A percentile compares a stretch with the other conserved stretches of the same genome.
phyloP scores from a whole-genome alignment of 2,888 invertebrate genomes.

The Leptopilina drosophilae region DNA sequence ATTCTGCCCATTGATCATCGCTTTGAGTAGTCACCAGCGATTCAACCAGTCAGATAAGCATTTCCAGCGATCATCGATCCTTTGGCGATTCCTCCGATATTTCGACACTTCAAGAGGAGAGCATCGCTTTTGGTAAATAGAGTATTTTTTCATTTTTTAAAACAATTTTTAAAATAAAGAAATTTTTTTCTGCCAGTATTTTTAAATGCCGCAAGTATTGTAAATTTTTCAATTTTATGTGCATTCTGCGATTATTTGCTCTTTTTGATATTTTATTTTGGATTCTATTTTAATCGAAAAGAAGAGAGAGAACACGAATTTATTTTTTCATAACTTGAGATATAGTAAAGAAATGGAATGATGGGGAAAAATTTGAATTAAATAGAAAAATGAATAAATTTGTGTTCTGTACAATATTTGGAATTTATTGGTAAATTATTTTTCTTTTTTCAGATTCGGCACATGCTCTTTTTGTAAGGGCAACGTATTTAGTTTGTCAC shows the following conservation, averaged over 20 bases:
- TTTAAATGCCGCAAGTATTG: conserved; percentile 33
- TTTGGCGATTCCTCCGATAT: conserved; percentile 75
- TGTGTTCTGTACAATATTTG: too few species aligned
- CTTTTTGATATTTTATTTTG: conserved; percentile 29
- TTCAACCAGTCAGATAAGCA: conserved; percentile 77
- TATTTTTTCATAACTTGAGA: too few species aligned
- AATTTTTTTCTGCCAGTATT: conserved; percentile 2
- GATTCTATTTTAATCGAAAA: background rate
- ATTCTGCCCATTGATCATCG: conserved; percentile 72
- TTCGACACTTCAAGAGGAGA: conserved; percentile 75
- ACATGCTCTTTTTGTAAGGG: conserved; percentile 92
- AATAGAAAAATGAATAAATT: too few species aligned
- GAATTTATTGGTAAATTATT: background rate
- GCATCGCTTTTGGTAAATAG: conserved; percentile 75
- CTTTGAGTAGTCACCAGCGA: conserved; percentile 75
- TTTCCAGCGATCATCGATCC: conserved; percentile 76
- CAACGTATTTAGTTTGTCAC: conserved; percentile 96
- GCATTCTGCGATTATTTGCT: conserved; percentile 48
- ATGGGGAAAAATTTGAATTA: too few species aligned
- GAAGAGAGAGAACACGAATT: too few species aligned
- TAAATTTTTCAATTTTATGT: conserved; percentile 46
- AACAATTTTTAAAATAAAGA: background rate
- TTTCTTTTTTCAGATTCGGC: conserved; percentile 83
- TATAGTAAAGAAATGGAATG: too few species aligned
- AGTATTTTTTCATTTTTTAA: conserved; percentile 42